These are phyloP conservation scores for Clarias macrocephalus DNA, from an alignment of 2,113 vertebrate species.

Conservation along the genomic window DNA sequence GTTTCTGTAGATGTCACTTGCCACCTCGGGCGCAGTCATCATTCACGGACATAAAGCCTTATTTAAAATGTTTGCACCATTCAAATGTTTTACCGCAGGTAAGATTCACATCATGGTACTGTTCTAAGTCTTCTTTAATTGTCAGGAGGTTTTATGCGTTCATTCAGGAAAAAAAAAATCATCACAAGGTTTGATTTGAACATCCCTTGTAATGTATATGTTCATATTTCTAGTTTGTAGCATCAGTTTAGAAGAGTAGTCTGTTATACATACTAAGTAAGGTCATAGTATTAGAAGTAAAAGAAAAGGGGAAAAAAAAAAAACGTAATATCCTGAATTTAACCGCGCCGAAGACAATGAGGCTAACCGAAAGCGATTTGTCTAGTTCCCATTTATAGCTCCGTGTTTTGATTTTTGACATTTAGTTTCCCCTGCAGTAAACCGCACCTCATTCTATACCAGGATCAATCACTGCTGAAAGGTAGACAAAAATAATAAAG, in stretches of 20 bases:
- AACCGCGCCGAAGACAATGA: not conserved
- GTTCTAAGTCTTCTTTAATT: too few species aligned
- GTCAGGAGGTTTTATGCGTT: too few species aligned
- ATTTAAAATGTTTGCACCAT: too few species aligned
- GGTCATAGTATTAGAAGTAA: not conserved
- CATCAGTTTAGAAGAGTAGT: not conserved
- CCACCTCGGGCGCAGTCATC: too few species aligned
- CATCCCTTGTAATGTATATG: too few species aligned
- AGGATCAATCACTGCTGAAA: constrained; percentile 4
- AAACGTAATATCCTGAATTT: constrained; percentile 12
- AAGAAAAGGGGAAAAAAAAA: not conserved
- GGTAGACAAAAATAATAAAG: constrained; percentile 17
- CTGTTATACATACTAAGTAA: not conserved
- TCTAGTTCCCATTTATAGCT: constrained; percentile 8
- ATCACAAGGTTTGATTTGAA: too few species aligned
- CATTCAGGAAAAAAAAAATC: too few species aligned
- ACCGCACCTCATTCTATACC: not conserved
- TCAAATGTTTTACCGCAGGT: too few species aligned
- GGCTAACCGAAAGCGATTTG: constrained; percentile 17
- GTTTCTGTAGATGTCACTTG: too few species aligned
- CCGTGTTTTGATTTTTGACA: constrained; percentile 25
- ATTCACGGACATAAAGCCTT: too few species aligned
- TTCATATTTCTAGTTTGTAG: not conserved
- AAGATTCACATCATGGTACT: too few species aligned
- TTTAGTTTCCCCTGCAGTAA: constrained; percentile 21